phyloP scores from a whole-genome alignment of 1,140 invertebrate species.

The Cepaea nemoralis region DNA sequence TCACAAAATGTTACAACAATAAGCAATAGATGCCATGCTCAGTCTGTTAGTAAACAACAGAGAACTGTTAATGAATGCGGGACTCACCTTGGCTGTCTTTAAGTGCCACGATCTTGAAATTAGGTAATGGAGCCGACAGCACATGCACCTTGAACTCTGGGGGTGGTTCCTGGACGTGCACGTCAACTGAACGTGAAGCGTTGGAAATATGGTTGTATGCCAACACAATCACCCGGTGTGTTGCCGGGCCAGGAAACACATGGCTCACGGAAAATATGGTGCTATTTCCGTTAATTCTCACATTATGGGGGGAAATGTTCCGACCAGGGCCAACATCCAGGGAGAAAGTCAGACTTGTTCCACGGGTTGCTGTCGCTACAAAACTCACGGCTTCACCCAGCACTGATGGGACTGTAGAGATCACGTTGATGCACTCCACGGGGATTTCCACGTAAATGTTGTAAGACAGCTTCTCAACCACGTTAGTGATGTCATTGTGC shows the following conservation, averaged over 20 bases:
- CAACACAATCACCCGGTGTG: neutral
- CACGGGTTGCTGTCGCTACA: constrained; percentile 2
- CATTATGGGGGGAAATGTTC: neutral
- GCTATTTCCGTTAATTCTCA: neutral
- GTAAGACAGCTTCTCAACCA: neutral
- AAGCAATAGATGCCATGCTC: neutral
- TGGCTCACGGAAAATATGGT: neutral
- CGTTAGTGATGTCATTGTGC: neutral
- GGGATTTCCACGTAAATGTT: constrained; percentile 6
- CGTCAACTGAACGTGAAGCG: constrained; percentile 17
- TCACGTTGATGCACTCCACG: constrained; percentile 20
- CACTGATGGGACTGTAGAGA: neutral
- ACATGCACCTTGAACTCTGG: constrained; percentile 14
- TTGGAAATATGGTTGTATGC: constrained; percentile 28
- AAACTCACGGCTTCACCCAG: constrained; percentile 13
- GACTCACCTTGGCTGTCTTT: constrained; percentile 7
- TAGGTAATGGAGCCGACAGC: neutral
- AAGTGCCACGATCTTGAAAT: constrained; percentile 14
- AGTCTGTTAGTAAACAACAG: neutral
- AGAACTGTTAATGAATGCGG: neutral
- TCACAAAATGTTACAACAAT: neutral
- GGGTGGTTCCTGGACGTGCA: constrained; percentile 3
- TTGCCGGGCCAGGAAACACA: neutral
- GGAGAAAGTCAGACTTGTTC: neutral
- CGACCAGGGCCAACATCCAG: neutral